A percentile compares a stretch with the other conserved stretches of the same genome.
Conservation (phyloP, 2,797 vertebrate genomes). For the Tapera naevia region DNA sequence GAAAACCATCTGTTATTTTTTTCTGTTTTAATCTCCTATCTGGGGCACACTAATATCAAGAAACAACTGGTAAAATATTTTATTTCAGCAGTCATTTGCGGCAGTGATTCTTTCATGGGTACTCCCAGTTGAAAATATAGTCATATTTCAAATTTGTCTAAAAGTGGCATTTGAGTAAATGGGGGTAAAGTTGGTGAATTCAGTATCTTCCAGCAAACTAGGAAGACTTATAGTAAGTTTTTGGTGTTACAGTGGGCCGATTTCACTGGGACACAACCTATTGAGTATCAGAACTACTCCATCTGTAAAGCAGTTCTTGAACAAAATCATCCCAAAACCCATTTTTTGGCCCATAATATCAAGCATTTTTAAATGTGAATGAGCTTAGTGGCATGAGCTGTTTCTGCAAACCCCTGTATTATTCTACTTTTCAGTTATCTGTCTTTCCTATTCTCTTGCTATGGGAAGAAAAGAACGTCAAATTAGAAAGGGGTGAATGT, state of each 20-base stretch:
- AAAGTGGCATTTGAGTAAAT: background rate
- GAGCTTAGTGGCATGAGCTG: background rate
- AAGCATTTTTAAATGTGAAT: background rate
- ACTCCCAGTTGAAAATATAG: background rate
- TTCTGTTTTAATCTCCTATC: background rate
- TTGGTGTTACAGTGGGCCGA: background rate
- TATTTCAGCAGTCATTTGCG: background rate
- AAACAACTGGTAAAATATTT: background rate
- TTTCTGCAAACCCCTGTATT: background rate
- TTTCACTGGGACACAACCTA: background rate
- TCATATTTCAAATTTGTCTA: background rate
- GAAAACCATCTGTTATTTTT: conserved; percentile 21
- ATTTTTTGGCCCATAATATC: background rate
- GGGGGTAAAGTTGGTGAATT: background rate
- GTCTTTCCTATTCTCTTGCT: background rate
- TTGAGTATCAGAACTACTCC: background rate
- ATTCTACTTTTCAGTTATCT: background rate
- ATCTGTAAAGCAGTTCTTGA: background rate
- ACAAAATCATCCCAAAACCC: background rate
- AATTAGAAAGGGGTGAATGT: background rate
- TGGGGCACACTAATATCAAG: background rate
- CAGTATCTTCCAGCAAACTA: background rate
- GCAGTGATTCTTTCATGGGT: background rate
- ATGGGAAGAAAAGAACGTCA: background rate
- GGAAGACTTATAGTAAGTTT: background rate